Conservation (phyloP, 2,113 vertebrate species). For the Otolemur garnettii region DNA sequence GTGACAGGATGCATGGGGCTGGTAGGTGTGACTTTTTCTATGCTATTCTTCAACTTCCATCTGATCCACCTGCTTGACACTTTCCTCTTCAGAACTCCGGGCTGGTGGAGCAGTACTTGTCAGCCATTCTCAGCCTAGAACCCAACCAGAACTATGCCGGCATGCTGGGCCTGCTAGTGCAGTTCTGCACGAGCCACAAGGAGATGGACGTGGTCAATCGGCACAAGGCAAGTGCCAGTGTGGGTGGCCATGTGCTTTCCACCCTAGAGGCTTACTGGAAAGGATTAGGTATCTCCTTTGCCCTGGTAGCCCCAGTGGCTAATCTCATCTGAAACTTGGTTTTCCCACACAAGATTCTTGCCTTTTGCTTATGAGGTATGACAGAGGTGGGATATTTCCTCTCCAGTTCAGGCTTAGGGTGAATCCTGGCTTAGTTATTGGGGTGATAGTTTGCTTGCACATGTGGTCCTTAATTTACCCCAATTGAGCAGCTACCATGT, state of each 20-base stretch:
- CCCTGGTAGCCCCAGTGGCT: neutral
- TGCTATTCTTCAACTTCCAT: rapidly evolving
- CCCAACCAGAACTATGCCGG: conserved; percentile 90
- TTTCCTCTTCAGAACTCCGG: conserved; percentile 89
- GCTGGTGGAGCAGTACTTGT: conserved; percentile 93
- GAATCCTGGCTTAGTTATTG: neutral
- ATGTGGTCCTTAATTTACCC: neutral
- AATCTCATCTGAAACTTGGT: neutral
- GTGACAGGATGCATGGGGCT: conserved; percentile 81
- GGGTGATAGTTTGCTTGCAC: neutral
- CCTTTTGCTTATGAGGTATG: neutral
- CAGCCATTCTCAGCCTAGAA: conserved; percentile 92
- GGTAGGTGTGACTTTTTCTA: neutral
- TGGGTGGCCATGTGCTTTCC: neutral
- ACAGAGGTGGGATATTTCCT: neutral
- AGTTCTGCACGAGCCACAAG: conserved; percentile 94
- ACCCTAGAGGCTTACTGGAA: rapidly evolving
- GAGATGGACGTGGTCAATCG: conserved; percentile 90
- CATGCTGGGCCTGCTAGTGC: conserved; percentile 93
- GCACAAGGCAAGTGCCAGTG: conserved; percentile 90
- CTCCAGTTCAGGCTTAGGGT: neutral
- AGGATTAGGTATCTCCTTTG: neutral
- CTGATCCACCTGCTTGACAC: neutral
- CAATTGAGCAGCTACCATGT: neutral
- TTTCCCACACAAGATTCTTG: neutral